phyloP scores from a whole-genome alignment of 1,140 invertebrate genomes.

The Chrysomallon squamiferum region DNA sequence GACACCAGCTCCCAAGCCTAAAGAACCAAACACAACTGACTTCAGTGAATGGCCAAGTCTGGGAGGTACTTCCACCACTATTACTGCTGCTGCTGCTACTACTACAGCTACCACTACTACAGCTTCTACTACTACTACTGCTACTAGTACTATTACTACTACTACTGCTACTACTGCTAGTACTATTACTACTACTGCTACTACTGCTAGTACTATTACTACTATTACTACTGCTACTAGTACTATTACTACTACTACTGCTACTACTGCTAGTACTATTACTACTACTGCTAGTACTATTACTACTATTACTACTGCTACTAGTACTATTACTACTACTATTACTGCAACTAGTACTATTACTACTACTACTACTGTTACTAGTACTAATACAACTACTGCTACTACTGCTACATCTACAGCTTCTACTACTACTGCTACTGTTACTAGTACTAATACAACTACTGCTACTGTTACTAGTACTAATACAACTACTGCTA shows the following conservation, averaged over 20 bases:
- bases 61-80: not conserved
- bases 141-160: conserved; percentile 9
- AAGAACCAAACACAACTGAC: no score
- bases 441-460: conserved; percentile 11
- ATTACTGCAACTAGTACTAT: conserved; percentile 12
- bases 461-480: conserved; percentile 14
- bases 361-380: conserved; percentile 13
- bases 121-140: conserved; percentile 11
- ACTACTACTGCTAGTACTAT: conserved; percentile 17
- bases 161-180: conserved; percentile 13
- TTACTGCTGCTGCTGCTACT: not conserved
- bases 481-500: conserved; percentile 10
- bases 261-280: conserved; percentile 15
- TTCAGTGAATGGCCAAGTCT: not conserved
- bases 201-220: conserved; percentile 5
- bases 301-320: conserved; percentile 11
- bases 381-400: conserved; percentile 7
- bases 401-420: conserved; percentile 3
- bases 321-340: not conserved
- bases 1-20: no score
- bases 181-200: conserved; percentile 16
- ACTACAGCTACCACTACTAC: conserved; percentile 2
- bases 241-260: not conserved
- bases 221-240: conserved; percentile 1
- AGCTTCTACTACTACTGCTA: conserved; percentile 8